These are phyloP conservation scores for Thereva unica DNA, from an alignment of 2,888 invertebrate genomes.

Conservation along the genomic window DNA sequence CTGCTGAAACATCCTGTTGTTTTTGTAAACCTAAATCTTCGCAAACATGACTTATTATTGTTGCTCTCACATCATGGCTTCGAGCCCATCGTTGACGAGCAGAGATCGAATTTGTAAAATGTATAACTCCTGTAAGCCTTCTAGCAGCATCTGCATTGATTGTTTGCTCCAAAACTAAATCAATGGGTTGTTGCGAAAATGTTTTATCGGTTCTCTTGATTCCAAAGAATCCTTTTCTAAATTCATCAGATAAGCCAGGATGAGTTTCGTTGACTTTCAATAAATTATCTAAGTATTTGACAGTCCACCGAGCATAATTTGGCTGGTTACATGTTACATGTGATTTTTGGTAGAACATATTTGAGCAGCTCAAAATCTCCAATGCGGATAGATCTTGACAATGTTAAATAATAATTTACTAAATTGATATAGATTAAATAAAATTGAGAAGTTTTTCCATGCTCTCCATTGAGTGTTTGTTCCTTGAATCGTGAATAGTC, in stretches of 20 bases:
- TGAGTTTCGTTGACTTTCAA: too few relatives aligned
- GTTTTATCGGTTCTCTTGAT: neutral
- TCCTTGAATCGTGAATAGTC: conserved; percentile 4
- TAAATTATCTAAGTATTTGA: neutral
- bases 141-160: neutral
- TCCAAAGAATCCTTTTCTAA: too few relatives aligned
- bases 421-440: neutral
- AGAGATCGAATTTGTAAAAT: conserved; percentile 43
- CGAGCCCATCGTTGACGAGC: conserved; percentile 41
- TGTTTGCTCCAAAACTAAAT: conserved; percentile 17
- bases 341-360: neutral
- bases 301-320: neutral
- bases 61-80: conserved; percentile 9
- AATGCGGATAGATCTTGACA: neutral
- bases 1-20: conserved; percentile 26
- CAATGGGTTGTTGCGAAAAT: neutral
- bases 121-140: conserved; percentile 42
- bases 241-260: too few relatives aligned
- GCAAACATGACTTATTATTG: conserved; percentile 40
- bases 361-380: neutral
- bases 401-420: too few relatives aligned
- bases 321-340: neutral
- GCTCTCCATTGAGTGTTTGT: neutral
- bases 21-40: conserved; percentile 42
- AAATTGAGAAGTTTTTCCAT: conserved; percentile 7